Evolutionary conservation across 2,113 vertebrate genomes (phyloP), one percentile per base, ranked within the genome.

Genomic region (Mus spicilegus): DNA sequence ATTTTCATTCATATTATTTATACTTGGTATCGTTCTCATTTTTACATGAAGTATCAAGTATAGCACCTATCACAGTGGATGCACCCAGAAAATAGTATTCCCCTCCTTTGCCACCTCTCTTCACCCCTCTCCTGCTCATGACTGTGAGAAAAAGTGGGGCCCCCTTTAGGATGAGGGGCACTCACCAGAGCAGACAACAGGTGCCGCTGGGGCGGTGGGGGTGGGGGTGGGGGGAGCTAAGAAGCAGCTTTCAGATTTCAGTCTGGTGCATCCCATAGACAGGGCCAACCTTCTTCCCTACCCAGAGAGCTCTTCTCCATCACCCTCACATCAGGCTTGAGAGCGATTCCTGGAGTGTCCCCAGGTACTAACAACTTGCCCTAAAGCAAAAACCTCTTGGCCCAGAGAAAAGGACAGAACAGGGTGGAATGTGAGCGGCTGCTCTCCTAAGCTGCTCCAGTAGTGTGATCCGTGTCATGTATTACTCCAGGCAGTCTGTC

Each of bases 401-500:
- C 73, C 75, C 87, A 72, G 28, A 3, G 46, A n/a, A n/a, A 75
- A 36, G 86, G 33, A 24, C 49, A 87, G 42, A 24, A 13, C 28
- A 46, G 80, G 11, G 39, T 58, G 63, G 77, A 39, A 49, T 12
- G 6, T 2, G 1, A 51, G 22, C 17, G 26, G 13, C 58, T 1
- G 46, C 77, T 36, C 36, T 58, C 1, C 81, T 1, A 3, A 95
- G 36, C 87, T 67, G 72, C 42, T 36, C 13, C 0, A 0, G 87
- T 89, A 0, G 90, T 93, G 95, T 87, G 94, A 20, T 61, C 36
- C 54, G 70, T 80, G 96, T 85, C 89, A 33, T 97, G 98, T 98
- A 98, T 95, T 98, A 97, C 98, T 98, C 98, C 9, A 96, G 97
- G 97, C 98, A 98, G 98, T 98, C 98, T 70, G 87, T 89, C 98